These are phyloP conservation scores for Hemichromis elongatus DNA, from an alignment of 2,113 vertebrate genomes.

Conservation along the genomic window DNA sequence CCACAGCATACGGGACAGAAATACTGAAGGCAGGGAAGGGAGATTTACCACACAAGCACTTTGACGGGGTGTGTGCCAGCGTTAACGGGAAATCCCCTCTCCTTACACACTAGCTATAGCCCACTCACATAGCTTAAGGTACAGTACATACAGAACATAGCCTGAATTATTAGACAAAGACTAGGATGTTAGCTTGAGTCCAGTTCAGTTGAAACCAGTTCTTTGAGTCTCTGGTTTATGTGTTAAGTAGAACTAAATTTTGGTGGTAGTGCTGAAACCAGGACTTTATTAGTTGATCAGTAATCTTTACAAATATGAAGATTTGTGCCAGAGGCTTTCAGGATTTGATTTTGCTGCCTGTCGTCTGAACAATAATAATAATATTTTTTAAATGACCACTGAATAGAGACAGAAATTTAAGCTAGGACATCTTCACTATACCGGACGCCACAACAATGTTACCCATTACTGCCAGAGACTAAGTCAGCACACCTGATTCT, in stretches of 20 bases:
- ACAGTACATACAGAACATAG: background rate
- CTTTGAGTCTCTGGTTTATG: background rate
- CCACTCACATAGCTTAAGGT: background rate
- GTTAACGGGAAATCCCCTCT: background rate
- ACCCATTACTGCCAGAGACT: background rate
- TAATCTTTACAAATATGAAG: background rate
- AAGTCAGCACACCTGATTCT: background rate
- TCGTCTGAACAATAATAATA: background rate
- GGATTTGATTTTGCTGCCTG: background rate
- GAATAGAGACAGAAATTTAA: background rate
- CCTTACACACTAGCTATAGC: background rate
- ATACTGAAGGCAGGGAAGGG: slow-evolving; percentile 43
- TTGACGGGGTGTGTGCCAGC: slow-evolving; percentile 17
- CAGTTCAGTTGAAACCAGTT: background rate
- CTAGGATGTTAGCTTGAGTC: background rate
- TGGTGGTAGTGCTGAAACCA: background rate
- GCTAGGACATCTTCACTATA: background rate
- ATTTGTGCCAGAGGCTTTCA: background rate
- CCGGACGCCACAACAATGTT: background rate
- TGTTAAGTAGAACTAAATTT: background rate
- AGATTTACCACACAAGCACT: slow-evolving; percentile 58
- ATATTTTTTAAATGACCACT: rapidly evolving
- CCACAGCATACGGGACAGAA: slow-evolving; percentile 59
- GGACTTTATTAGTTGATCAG: background rate
- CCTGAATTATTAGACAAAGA: background rate